phyloP scores from a whole-genome alignment of 2,888 invertebrate genomes.

The Aethes cnicana region DNA sequence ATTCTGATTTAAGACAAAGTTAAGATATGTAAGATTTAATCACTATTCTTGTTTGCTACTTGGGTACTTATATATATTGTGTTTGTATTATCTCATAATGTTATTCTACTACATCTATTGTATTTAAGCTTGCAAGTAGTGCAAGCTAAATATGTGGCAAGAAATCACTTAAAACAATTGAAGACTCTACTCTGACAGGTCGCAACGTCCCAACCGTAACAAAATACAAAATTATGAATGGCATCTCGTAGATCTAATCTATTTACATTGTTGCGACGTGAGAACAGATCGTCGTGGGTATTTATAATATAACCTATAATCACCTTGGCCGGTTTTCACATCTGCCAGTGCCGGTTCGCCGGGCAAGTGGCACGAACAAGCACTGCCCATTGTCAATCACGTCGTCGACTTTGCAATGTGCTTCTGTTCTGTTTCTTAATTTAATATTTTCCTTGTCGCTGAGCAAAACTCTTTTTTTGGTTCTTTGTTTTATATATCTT shows the following conservation, averaged over 20 bases:
- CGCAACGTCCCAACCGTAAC: too few species aligned
- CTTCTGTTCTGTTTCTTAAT: constrained; percentile 25
- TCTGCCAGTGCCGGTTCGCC: constrained; percentile 63
- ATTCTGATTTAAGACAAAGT: too few species aligned
- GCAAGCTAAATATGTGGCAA: too few species aligned
- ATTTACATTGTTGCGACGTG: constrained; percentile 28
- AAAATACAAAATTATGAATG: constrained; percentile 9
- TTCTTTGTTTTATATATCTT: neutral
- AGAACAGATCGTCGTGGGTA: constrained; percentile 27
- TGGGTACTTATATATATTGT: too few species aligned
- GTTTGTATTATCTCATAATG: too few species aligned
- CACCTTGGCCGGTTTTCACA: constrained; percentile 75
- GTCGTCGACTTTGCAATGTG: constrained; percentile 46
- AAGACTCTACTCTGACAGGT: too few species aligned
- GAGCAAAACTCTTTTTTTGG: neutral
- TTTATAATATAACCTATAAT: constrained; percentile 44
- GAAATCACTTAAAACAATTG: too few species aligned
- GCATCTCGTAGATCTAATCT: constrained; percentile 12
- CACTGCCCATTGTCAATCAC: constrained; percentile 64
- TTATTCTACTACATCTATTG: too few species aligned
- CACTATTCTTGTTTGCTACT: too few species aligned
- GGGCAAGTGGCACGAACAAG: constrained; percentile 60
- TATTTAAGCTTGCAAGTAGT: too few species aligned
- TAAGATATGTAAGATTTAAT: too few species aligned
- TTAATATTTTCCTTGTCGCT: neutral